Base-by-base conservation (phyloP, 1,140 invertebrate genomes). In the Drosophila novamexicana region DNA sequence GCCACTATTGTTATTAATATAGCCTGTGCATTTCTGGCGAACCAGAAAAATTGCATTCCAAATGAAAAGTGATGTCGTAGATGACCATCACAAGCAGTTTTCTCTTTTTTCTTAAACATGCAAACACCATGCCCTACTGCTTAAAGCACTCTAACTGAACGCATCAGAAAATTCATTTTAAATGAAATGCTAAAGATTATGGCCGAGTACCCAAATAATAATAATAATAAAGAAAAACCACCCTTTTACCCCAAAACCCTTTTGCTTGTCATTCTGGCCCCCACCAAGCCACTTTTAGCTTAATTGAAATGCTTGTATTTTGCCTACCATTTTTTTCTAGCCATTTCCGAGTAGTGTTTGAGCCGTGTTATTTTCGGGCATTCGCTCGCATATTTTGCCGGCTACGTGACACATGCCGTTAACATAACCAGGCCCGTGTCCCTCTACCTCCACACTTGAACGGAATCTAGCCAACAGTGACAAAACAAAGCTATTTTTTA, bases 1-100 rank as follows among this genome's bases (percentile, higher is more conserved):
- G 47, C 54, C 76, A 68, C 80, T 77, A 88, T 88, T 88, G 80
- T 89, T 89, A 84, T 84, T 88, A 88, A 88, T 83, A 88, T 73
- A 63, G 59, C 59, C 68, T 70, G 79, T 61, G 81, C 67, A 77
- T 68, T 77, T 65, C 44, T 40, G 49, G 54, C 36, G 62, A 66
- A 50, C 44, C 49, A 18, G 45, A 84, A 80, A 79, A 77, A 88
- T 75, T 89, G 80, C 80, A 84, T 68, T 57, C 47, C 54, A 63
- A 89, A 78, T 89, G 77, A 69, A 75, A 83, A 83, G 58, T 68
- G 80, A 78, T 69, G 56, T 61, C 50, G 12, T 50, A 12, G 40
- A 29, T 45, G 22, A 36, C 5, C 42, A 32, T 59, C 57, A 36
- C 57, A 47, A 59, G 47, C 57, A 18, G 29, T 47, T 37, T 18